Evolutionary conservation across 1,140 invertebrate genomes (phyloP), one percentile per base, ranked within the genome.

Genomic region (Aleiodes sp.): DNA sequence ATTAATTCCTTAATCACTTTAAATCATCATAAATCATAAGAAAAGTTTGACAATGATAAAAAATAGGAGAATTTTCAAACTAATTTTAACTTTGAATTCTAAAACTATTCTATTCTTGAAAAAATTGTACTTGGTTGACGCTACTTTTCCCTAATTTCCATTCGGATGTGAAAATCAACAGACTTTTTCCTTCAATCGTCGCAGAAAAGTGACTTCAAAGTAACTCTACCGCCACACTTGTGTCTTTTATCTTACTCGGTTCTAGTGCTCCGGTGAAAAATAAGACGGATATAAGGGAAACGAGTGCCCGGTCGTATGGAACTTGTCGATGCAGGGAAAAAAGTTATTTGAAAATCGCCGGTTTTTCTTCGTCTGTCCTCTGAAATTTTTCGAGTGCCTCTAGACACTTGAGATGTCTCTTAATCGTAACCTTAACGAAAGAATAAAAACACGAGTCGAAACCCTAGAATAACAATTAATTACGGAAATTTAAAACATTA

Each of bases 121-220:
- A 66, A 46, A 71, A 75, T 75, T 75, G 57, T 63, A n/a, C n/a
- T n/a, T n/a, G n/a, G n/a, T n/a, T n/a, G n/a, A n/a, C 8, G 10
- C 14, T 12, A 16, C 10, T 10, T 37, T 43, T 24, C 8, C 19
- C 57, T n/a, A n/a, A n/a, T n/a, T 29, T 35, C 56, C 37, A 19
- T 62, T 33, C 10, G 46, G 16, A 21, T 24, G 56, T 26, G 56
- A 68, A 52, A 52, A 63, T 19, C 46, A 24, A 52, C 46, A 52
- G 16, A 24, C 46, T 24, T 21, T 24, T 12, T 9, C 19, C 39
- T 16, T 43, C 39, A 4, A 16, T 43, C 39, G 10, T 60, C 33
- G 35, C 37, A 57, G 66, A 68, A 41, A 68, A 68, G 67, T 69
- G 39, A 69, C 67, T 69, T 69, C 67, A 69, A 69, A 69, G 67